These are phyloP conservation scores for Bubo bubo DNA, from an alignment of 2,113 vertebrate species.

Conservation along the genomic window DNA sequence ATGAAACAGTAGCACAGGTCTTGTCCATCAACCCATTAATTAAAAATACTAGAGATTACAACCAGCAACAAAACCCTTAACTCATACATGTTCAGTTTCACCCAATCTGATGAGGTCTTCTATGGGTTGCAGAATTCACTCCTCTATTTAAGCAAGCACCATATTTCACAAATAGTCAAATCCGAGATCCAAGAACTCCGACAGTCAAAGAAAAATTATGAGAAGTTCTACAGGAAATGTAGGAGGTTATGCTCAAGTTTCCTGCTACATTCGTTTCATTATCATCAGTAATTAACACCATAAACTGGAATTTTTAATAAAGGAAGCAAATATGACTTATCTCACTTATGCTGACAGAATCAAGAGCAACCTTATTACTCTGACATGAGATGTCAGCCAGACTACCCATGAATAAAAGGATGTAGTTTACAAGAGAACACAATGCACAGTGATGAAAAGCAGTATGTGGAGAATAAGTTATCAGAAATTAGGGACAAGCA, in stretches of 20 bases:
- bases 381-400: background rate
- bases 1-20: background rate
- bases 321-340: background rate
- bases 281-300: background rate
- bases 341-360: background rate
- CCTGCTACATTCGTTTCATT: background rate
- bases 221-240: background rate
- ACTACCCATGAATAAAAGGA: background rate
- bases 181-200: background rate
- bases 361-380: background rate
- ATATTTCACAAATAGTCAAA: background rate
- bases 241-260: background rate
- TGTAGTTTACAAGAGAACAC: background rate
- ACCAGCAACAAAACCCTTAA: background rate
- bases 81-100: background rate
- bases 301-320: background rate
- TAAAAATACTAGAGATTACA: background rate
- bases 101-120: background rate
- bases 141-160: background rate
- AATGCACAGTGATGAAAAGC: background rate
- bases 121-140: background rate
- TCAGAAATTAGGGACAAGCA: background rate
- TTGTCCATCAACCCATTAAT: background rate
- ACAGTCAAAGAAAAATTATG: background rate
- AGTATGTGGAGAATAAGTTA: background rate